Evolutionary conservation across 2,888 invertebrate genomes (phyloP), one percentile per base, ranked within the genome.

Genomic region (Aleiodes leptofemur): DNA sequence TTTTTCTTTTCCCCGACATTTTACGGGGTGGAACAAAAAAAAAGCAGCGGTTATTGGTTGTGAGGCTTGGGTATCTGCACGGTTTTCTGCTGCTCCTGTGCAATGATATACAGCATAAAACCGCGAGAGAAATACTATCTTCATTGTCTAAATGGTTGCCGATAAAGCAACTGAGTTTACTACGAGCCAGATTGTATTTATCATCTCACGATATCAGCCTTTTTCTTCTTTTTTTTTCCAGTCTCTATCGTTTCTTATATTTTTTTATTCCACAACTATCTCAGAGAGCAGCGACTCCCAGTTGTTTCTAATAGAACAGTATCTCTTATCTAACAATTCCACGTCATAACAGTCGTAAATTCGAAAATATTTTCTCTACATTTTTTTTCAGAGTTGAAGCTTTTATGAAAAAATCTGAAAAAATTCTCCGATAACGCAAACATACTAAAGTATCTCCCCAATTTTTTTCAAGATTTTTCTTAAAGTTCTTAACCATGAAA

Each of bases 121-220:
- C 85, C 84, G 83, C 83, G 82, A 82, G 84, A 86, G 84, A 86
- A 86, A 87, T 87, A 84, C 84, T 85, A 85, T 86, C 87, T 87
- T 87, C 87, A 86, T 87, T 87, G 86, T 87, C 86, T 86, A 85
- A 87, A 87, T 86, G 87, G 85, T 82, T 82, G 80, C 85, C 84
- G 87, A 87, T 88, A 87, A 86, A 87, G 83, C 83, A 83, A 81
- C 82, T 80, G 82, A 85, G 85, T 86, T 87, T 86, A 84, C 84
- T 82, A 83, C 83, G 74, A 82, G 79, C 81, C 82, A 86, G 85
- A 87, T 87, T 87, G 83, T 86, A 86, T 87, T 88, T 87, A 87
- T 87, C 86, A 87, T 87, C 81, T 43, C 72, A 80, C 79, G 82
- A 85, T 83, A 78, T 78, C 79, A 55, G 53, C 14, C 16, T 53